Evolutionary conservation across 2,797 vertebrate species (phyloP).

Genomic region (Psittacula derbiana): DNA sequence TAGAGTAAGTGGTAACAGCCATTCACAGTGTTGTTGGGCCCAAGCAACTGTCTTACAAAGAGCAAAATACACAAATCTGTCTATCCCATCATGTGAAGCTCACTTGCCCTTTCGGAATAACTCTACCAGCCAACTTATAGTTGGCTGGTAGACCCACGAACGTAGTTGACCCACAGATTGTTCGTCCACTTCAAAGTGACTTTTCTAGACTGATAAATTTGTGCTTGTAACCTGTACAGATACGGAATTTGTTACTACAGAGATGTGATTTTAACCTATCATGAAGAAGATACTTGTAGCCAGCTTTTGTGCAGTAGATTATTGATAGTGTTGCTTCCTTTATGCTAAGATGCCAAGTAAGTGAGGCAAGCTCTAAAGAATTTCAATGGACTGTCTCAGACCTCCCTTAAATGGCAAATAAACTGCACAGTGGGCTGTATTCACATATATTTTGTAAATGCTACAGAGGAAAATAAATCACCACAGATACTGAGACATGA

Average conservation of each 20-base stretch:
- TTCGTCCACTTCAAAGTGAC: slow-evolving; percentile 3
- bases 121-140: neutral
- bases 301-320: slow-evolving; percentile 8
- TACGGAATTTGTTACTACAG: neutral
- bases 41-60: neutral
- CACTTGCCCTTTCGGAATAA: neutral
- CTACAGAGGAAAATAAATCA: neutral
- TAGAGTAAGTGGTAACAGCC: neutral
- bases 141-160: neutral
- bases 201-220: neutral
- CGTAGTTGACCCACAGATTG: neutral
- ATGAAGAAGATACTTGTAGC: neutral
- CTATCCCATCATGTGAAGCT: neutral
- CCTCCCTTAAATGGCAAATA: neutral
- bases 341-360: slow-evolving; percentile 6
- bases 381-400: neutral
- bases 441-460: slow-evolving; percentile 25
- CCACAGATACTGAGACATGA: neutral
- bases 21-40: neutral
- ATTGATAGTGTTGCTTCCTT: neutral
- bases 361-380: neutral
- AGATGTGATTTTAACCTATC: slow-evolving; percentile 23
- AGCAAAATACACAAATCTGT: neutral
- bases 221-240: neutral
- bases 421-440: neutral